Percentiles rank a stretch among this genome's conserved stretches.
Conservation (phyloP, 2,797 vertebrate species). For the Molossus molossus region DNA sequence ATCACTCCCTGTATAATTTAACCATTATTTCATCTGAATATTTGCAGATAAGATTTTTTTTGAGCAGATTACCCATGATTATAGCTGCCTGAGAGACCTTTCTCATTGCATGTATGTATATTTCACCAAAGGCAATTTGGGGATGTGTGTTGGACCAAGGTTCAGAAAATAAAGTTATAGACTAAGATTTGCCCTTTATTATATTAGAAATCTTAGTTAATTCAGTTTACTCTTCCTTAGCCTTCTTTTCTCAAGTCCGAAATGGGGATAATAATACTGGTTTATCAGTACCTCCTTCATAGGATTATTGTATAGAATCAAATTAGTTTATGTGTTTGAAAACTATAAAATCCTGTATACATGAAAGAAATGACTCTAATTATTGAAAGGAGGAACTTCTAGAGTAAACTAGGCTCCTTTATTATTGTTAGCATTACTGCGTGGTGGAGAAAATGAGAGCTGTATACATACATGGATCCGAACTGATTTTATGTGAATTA, state of each 20-base stretch:
- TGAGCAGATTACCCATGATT: conserved; percentile 60
- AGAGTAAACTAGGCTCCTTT: not conserved
- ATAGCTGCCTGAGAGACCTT: conserved; percentile 1
- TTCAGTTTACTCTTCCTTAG: conserved; percentile 36
- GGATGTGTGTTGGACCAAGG: not conserved
- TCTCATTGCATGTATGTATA: conserved; percentile 24
- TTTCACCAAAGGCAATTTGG: conserved; percentile 65
- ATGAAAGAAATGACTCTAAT: not conserved
- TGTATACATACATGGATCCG: not conserved
- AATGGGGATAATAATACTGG: not conserved
- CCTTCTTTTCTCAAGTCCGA: conserved; percentile 36
- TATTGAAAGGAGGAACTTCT: not conserved
- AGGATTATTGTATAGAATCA: conserved; percentile 37
- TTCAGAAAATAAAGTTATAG: conserved; percentile 63
- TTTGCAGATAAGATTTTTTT: conserved; percentile 74
- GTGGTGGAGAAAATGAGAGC: conserved; percentile 33
- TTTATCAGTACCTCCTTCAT: conserved; percentile 15
- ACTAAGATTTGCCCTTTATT: not conserved
- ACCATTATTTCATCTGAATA: conserved; percentile 52
- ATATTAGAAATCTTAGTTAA: conserved; percentile 49
- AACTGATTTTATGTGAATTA: conserved; percentile 64
- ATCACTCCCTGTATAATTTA: conserved; percentile 59
- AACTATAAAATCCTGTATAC: conserved; percentile 23
- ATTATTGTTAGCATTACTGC: not conserved
- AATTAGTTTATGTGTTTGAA: conserved; percentile 63